phyloP scores from a whole-genome alignment of 2,113 vertebrate species.

The Alethe diademata region DNA sequence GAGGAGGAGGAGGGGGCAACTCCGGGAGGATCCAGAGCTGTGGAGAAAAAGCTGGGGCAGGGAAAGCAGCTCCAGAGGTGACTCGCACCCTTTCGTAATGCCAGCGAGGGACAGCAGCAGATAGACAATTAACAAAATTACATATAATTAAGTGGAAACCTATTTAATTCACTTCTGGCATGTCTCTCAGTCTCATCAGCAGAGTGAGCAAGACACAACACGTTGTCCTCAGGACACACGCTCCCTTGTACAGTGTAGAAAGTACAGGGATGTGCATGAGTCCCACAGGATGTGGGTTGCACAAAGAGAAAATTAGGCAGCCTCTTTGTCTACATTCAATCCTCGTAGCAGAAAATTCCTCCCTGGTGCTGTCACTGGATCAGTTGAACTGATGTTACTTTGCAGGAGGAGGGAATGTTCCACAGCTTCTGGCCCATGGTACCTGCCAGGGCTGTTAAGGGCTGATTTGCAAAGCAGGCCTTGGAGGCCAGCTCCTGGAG shows the following conservation, averaged over 20 bases:
- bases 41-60: background rate
- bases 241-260: background rate
- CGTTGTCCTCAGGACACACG: rapidly evolving
- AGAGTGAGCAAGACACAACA: slow-evolving; percentile 25
- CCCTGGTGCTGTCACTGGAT: background rate
- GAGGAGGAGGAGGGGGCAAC: background rate
- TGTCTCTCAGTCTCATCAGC: slow-evolving; percentile 9
- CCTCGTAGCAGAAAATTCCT: slow-evolving; percentile 16
- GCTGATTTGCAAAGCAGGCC: background rate
- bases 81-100: background rate
- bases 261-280: background rate
- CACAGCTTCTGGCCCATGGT: background rate
- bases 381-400: background rate
- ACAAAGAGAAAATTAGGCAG: background rate
- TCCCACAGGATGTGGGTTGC: background rate
- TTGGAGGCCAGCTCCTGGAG: background rate
- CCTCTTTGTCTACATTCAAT: background rate
- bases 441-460: background rate
- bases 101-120: background rate
- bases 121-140: background rate
- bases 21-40: background rate
- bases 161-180: background rate
- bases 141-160: slow-evolving; percentile 19
- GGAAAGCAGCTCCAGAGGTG: background rate
- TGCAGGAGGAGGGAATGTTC: background rate